Base-by-base conservation (phyloP, 2,113 vertebrate genomes). In the Dromiciops gliroides region DNA sequence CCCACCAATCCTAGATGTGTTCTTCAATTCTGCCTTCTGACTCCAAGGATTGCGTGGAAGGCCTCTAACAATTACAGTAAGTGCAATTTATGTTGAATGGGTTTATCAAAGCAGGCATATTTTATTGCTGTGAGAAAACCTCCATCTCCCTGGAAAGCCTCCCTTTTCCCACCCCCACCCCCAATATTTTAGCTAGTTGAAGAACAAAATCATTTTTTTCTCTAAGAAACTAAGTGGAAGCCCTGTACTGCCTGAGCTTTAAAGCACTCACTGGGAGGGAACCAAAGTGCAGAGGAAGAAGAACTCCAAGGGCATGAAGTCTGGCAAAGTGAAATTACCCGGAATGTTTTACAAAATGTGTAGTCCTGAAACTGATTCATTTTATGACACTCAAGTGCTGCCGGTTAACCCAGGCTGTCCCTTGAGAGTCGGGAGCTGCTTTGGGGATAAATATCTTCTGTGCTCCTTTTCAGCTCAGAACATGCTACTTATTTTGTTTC, bases 71-170 rank as follows among this genome's bases (percentile, higher is more conserved):
- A 49, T 48, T 90, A 48, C 48, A 90, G 23, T 50, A 90, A 50
- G 0, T 28, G 89, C 28, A 48, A 90, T 48, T 90, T 49, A 28
- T 90, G 89, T 90, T 90, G 48, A 83, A 53, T 25, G 50, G 8
- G 1, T 28, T 3, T 0, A 0, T 2, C 31, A 24, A 5, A 50
- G 47, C 3, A 0, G 10, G 11, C 9, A 1, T 12, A 8, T 10
- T 48, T 8, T 14, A 37, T 37, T 75, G 48, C 10, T 60, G 4
- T 37, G n/a, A 24, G 24, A 47, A 93, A 44, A 3, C 75, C 2
- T 14, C 23, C 10, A 23, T 26, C 44, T 16, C 37, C 3, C 51
- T 10, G 8, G 60, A 53, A 89, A 93, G 48, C 48, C 16, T 83
- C n/a, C 19, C 6, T n/a, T 83, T n/a, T 7, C 67, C 67, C 44